Evolutionary conservation across 2,888 invertebrate species (phyloP).

Genomic region (Drosophila tripunctata): DNA sequence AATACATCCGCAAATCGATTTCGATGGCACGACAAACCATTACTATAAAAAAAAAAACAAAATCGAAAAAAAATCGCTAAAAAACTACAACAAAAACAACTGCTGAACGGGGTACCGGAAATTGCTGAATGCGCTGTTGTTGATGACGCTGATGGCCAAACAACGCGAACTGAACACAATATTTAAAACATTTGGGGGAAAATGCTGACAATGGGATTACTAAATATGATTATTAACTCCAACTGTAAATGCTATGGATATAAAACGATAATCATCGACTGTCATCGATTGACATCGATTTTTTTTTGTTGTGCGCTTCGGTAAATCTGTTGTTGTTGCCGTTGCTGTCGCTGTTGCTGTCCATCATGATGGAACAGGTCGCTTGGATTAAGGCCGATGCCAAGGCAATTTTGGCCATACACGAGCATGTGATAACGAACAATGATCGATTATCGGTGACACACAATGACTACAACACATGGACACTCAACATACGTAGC

Average conservation of each 20-base stretch:
- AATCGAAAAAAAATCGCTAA: neutral
- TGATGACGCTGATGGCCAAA: conserved; percentile 51
- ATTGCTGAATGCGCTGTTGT: conserved; percentile 68
- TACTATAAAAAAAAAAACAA: conserved; percentile 38
- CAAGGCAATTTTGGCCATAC: conserved; percentile 96
- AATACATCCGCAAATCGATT: conserved; percentile 76
- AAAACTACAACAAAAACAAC: conserved; percentile 34
- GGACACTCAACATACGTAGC: conserved; percentile 94
- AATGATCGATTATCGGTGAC: conserved; percentile 94
- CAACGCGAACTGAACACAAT: conserved; percentile 13
- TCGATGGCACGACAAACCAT: conserved; percentile 38
- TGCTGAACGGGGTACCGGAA: conserved; percentile 66
- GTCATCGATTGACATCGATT: conserved; percentile 4
- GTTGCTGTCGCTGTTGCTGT: neutral
- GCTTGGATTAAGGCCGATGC: conserved; percentile 98
- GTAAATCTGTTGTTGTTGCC: too few relatives aligned
- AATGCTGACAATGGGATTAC: conserved; percentile 50
- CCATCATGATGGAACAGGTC: conserved; percentile 88
- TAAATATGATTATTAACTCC: conserved; percentile 27
- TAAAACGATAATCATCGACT: neutral
- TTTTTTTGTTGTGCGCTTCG: neutral
- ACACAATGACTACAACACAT: conserved; percentile 96
- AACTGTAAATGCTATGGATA: neutral
- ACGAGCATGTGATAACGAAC: conserved; percentile 97
- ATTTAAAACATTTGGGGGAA: conserved; percentile 18